Conservation (phyloP, 2,113 vertebrate genomes). For the Aythya baeri region DNA sequence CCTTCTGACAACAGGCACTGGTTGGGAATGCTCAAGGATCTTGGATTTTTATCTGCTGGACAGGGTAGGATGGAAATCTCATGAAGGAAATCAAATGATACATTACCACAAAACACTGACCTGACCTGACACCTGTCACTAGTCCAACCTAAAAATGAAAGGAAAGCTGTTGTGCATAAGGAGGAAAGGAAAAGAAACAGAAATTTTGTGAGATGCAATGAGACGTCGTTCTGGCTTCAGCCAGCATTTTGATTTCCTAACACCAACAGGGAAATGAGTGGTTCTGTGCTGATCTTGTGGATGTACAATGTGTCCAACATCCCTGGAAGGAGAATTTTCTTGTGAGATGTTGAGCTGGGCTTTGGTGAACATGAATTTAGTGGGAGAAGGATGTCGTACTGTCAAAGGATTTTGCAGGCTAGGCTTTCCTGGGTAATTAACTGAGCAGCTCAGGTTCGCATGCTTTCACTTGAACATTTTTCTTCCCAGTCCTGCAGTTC, state of each 20-base stretch:
- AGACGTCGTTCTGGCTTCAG: not conserved
- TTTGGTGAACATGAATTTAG: constrained; percentile 47
- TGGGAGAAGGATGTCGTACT: constrained; percentile 36
- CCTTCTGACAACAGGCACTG: not conserved
- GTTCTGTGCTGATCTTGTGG: not conserved
- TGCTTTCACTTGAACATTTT: not conserved
- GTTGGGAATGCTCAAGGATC: not conserved
- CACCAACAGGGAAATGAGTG: constrained; percentile 8
- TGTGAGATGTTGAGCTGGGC: not conserved
- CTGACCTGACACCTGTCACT: not conserved
- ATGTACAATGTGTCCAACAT: not conserved
- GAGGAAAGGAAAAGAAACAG: not conserved
- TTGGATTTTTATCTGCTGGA: not conserved
- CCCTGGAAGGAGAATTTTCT: constrained; percentile 35
- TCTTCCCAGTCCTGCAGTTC: not conserved
- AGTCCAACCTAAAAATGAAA: not conserved
- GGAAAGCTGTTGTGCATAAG: not conserved
- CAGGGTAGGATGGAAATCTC: not conserved
- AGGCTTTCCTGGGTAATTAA: constrained; percentile 37
- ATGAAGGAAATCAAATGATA: not conserved
- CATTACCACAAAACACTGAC: not conserved
- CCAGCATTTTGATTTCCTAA: not conserved
- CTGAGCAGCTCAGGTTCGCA: not conserved
- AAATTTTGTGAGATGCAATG: not conserved
- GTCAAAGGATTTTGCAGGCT: constrained; percentile 49